Evolutionary conservation across 2,888 invertebrate species (phyloP), one percentile per base, ranked within the genome.

Genomic region (Lasioglossum figueresi): DNA sequence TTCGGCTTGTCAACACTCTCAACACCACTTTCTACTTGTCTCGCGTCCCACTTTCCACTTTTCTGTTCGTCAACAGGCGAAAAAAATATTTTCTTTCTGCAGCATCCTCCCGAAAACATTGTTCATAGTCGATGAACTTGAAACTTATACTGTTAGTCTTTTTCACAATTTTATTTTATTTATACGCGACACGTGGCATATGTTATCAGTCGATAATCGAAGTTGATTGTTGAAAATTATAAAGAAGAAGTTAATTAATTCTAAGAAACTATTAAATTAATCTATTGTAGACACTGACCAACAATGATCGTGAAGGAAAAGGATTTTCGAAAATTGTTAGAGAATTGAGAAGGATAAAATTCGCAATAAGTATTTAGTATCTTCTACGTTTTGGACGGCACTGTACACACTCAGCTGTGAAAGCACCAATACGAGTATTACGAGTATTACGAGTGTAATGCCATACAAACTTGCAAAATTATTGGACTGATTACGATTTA

Each of bases 401-500:
- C 31, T 66, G 66, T 34, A 66, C 34, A 3, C 8, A 34, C 34
- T 0, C 16, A 34, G 8, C 3, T 66, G 19, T 19, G 19, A 8
- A 66, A 2, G 16, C 16, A 66, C 16, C 3, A 66, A 34, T 19
- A 8, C 31, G 14, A 14, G 14, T 1, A n/a, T n/a, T n/a, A n/a
- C n/a, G n/a, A 40, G 40, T 71, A 43, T 40, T 4, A 40, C 5
- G 16, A 43, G n/a, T 70, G 48, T 77, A 12, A 37, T 37, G 68
- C n/a, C 16, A n/a, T n/a, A n/a, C 16, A n/a, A n/a, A n/a, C 8
- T 59, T 8, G 37, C 14, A n/a, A 37, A 78, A 27, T 59, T 78
- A 56, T 79, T 73, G 59, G 40, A 31, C n/a, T 23, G n/a, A 66
- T 78, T 70, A 66, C 34, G 31, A 63, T 14, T 16, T 48, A 66